Evolutionary conservation across 2,888 invertebrate species (phyloP), one percentile per base, ranked within the genome.

Genomic region (Temnothorax ravouxi): DNA sequence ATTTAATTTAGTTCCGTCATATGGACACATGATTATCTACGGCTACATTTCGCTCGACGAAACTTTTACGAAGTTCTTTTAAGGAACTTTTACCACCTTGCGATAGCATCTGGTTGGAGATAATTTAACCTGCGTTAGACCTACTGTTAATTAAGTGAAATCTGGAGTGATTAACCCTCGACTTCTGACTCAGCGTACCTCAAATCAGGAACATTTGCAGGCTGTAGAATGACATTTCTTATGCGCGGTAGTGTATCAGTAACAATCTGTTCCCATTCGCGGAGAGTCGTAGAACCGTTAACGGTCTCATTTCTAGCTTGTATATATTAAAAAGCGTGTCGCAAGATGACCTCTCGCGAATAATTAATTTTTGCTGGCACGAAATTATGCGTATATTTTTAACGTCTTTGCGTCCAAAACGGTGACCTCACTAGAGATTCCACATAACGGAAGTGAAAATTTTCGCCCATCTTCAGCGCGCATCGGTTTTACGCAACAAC

Each of bases 141-240:
- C 21, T 76, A 69, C 81, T 84, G 85, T 88, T 88, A 88, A 88
- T 85, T 81, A 89, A 89, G 76, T 76, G 67, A 88, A 76, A 88
- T 89, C 86, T 84, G 80, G 86, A 86, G 15, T 77, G 66, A 66
- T 77, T 76, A 62, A 75, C 66, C 72, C 21, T 44, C 9, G 77
- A 85, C 88, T 87, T 86, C 72, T 82, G 75, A 86, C 84, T 86
- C 81, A 29, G 13, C 44, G n/a, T 47, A 59, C 34, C 47, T 72
- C 38, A 47, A 21, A 71, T 77, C 64, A 29, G 54, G 44, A 69
- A 79, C 71, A 18, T 59, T 71, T 18, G 56, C 34, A 34, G 56
- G 5, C 71, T 25, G 15, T 34, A 25, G 13, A 72, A 18, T 72
- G 77, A 41, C 44, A 69, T 29, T 47, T 13, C 25, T 64, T 64